Percentiles rank a stretch among this genome's conserved stretches.
Evolutionary conservation across 1,140 invertebrate genomes (phyloP).

Genomic region (Pseudomyrmex flavicornis): DNA sequence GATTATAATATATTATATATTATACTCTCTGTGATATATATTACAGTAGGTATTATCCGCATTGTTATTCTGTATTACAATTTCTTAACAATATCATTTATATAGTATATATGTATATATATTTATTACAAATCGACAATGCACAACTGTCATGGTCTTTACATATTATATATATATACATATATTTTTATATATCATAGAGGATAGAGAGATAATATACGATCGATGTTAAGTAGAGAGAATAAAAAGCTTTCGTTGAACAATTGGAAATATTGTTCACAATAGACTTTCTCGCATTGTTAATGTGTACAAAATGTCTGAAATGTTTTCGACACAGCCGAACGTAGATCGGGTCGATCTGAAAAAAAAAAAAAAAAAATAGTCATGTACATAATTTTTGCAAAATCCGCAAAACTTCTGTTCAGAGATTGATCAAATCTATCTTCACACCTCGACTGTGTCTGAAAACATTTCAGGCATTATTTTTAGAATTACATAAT

Average conservation of each 20-base stretch:
- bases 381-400: no score
- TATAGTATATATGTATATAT: slow-evolving; percentile 40
- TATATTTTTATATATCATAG: background rate
- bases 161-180: background rate
- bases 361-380: no score
- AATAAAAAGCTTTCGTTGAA: slow-evolving; percentile 34
- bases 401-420: no score
- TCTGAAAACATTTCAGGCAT: background rate
- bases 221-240: slow-evolving; percentile 56
- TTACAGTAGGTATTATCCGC: slow-evolving; percentile 67
- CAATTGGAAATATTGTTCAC: slow-evolving; percentile 66
- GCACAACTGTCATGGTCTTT: slow-evolving; percentile 40
- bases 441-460: no score
- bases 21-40: slow-evolving; percentile 58
- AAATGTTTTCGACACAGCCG: background rate
- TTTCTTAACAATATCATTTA: slow-evolving; percentile 45
- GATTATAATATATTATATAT: slow-evolving; percentile 68
- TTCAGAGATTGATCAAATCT: no score
- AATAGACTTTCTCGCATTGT: slow-evolving; percentile 58
- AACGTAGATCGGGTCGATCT: no score
- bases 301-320: slow-evolving; percentile 52
- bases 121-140: slow-evolving; percentile 56
- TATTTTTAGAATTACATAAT: slow-evolving; percentile 48
- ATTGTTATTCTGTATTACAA: slow-evolving; percentile 45
- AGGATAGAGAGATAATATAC: slow-evolving; percentile 38